Evolutionary conservation across 2,888 invertebrate species (phyloP).

Genomic region (Synergus itoensis): DNA sequence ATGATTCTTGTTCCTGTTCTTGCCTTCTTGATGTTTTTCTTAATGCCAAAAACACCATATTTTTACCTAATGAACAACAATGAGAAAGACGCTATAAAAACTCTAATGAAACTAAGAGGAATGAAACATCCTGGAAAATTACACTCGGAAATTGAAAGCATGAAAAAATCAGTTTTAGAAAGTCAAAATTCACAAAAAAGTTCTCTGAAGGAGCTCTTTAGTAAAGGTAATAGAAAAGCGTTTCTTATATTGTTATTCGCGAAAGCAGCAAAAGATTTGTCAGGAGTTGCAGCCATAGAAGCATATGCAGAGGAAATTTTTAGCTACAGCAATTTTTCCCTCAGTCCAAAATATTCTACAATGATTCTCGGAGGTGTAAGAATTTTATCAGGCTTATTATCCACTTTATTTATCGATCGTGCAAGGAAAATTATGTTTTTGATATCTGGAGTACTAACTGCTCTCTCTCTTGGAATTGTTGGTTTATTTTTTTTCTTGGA

Average conservation of each 20-base stretch:
- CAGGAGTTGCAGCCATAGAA: conserved; percentile 82
- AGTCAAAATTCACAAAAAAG: conserved; percentile 53
- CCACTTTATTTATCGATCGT: conserved; percentile 82
- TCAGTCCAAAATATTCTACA: conserved; percentile 79
- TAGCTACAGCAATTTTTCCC: conserved; percentile 78
- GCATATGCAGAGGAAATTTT: conserved; percentile 83
- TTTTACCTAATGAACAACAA: conserved; percentile 80
- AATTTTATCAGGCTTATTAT: conserved; percentile 80
- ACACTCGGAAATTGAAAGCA: conserved; percentile 80
- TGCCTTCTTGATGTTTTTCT: conserved; percentile 80
- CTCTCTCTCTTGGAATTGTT: conserved; percentile 79
- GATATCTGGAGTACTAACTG: conserved; percentile 81
- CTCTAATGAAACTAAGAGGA: conserved; percentile 80
- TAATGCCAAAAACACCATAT: conserved; percentile 85
- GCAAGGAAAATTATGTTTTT: conserved; percentile 83
- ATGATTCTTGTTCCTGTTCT: conserved; percentile 80
- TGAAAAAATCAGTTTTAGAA: conserved; percentile 80
- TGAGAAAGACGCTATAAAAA: conserved; percentile 80
- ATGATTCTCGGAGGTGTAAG: conserved; percentile 81
- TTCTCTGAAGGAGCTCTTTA: conserved; percentile 75
- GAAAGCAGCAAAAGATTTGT: conserved; percentile 83
- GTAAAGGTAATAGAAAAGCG: conserved; percentile 80
- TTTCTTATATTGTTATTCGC: conserved; percentile 81
- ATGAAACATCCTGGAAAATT: conserved; percentile 78
- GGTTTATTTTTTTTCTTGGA: conserved; percentile 82